phyloP scores from a whole-genome alignment of 2,113 vertebrate genomes.

The Syngnathus floridae region DNA sequence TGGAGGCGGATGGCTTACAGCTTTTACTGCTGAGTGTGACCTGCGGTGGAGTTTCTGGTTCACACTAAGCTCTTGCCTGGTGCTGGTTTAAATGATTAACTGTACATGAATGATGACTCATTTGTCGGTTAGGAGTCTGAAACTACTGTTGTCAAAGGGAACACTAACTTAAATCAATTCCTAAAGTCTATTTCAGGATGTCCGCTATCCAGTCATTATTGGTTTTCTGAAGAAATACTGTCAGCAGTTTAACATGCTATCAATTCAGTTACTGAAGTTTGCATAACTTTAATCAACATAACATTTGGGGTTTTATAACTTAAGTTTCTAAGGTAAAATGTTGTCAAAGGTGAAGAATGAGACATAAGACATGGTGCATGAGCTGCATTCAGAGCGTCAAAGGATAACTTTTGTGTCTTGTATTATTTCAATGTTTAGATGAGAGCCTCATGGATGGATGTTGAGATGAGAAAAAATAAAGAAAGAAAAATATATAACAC shows the following conservation, averaged over 20 bases:
- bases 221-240: not conserved
- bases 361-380: too few relatives aligned
- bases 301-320: not conserved
- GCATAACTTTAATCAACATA: not conserved
- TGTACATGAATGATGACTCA: slow-evolving; percentile 48
- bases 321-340: too few relatives aligned
- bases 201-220: not conserved
- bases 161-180: slow-evolving; percentile 7
- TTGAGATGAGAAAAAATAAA: too few relatives aligned
- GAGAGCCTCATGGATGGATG: too few relatives aligned
- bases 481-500: too few relatives aligned
- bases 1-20: slow-evolving; percentile 31
- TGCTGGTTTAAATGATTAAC: slow-evolving; percentile 49
- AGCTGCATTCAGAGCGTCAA: too few relatives aligned
- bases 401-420: too few relatives aligned
- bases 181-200: slow-evolving; percentile 2
- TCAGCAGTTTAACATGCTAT: not conserved
- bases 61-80: slow-evolving; percentile 38
- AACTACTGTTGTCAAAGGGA: slow-evolving; percentile 23
- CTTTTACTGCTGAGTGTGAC: slow-evolving; percentile 48
- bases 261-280: not conserved
- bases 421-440: too few relatives aligned
- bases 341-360: too few relatives aligned
- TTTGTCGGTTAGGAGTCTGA: slow-evolving; percentile 33
- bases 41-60: slow-evolving; percentile 47